Evolutionary conservation across 2,113 vertebrate species (phyloP), one percentile per base, ranked within the genome.

Genomic region (Anhinga rufa): DNA sequence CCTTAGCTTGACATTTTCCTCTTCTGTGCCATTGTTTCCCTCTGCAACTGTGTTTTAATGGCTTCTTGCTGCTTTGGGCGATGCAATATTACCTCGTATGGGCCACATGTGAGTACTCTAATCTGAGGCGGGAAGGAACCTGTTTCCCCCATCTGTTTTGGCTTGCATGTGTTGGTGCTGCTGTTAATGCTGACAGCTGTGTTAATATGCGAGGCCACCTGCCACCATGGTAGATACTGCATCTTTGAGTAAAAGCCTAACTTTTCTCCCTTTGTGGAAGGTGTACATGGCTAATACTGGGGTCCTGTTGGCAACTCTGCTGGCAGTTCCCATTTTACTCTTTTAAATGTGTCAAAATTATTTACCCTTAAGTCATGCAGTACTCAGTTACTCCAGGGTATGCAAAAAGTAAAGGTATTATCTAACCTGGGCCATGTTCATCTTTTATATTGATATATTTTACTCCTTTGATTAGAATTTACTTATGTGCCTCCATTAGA

Each of bases 141-240:
- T 82, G 48, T 82, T 75, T 87, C 86, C 70, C 90, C 97, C 97
- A 97, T 98, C 98, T 97, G 97, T 95, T 96, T 81, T 86, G 61
- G 58, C 94, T 88, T 93, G 97, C 97, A 93, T 92, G 95, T 96
- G 95, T 97, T 95, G 78, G 60, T 97, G 97, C 96, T 96, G 93
- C 95, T 96, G 91, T 96, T 94, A 71, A 70, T 88, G 93, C 95
- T 94, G 95, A 95, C 98, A 98, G 97, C 97, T 98, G 98, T 97
- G 97, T 95, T 97, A 65, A 94, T 95, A 93, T 91, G 90, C 22
- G 34, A 51, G 96, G 92, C 98, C 98, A 98, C 96, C 98, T 98
- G 98, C 96, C 95, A 94, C 96, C 96, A 61, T 38, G 95, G 94
- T 79, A 91, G 57, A 90, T 65, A 69, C 34, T 90, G 76, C 84